Evolutionary conservation across 2,888 invertebrate species (phyloP).

Genomic region (Schrankia costaestrigalis): DNA sequence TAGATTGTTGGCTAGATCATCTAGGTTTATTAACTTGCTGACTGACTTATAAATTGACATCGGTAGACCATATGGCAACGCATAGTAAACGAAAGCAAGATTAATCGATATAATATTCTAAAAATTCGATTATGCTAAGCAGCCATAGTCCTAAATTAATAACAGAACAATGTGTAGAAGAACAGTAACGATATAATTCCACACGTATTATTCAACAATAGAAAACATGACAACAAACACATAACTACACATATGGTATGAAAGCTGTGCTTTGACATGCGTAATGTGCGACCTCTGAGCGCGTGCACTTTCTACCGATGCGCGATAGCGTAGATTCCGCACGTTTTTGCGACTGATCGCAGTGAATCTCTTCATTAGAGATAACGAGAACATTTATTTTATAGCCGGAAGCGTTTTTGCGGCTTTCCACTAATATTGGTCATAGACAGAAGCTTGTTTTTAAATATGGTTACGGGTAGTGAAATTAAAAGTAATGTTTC

Average conservation of each 20-base stretch:
- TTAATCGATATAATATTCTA: too few species aligned
- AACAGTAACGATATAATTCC: too few species aligned
- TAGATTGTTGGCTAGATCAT: too few species aligned
- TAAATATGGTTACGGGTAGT: neutral
- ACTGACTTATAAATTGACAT: too few species aligned
- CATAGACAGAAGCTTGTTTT: too few species aligned
- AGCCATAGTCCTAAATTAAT: too few species aligned
- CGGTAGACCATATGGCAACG: too few species aligned
- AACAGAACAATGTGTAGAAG: too few species aligned
- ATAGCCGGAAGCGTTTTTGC: conserved; percentile 22
- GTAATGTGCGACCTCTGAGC: conserved; percentile 32
- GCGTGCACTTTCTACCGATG: conserved; percentile 39
- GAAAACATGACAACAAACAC: conserved; percentile 11
- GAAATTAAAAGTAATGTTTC: neutral
- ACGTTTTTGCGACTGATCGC: conserved; percentile 28
- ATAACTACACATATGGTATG: conserved; percentile 32
- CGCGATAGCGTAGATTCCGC: conserved; percentile 9
- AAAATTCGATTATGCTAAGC: too few species aligned
- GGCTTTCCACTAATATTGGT: conserved; percentile 18
- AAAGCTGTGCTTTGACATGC: conserved; percentile 43
- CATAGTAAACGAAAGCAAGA: too few species aligned
- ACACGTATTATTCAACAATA: conserved; percentile 5
- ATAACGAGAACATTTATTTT: conserved; percentile 31
- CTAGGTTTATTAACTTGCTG: too few species aligned
- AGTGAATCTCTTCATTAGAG: conserved; percentile 30